phyloP scores from a whole-genome alignment of 37 sponge, comb jelly and placozoan genomes.

The Mnemiopsis leidyi region DNA sequence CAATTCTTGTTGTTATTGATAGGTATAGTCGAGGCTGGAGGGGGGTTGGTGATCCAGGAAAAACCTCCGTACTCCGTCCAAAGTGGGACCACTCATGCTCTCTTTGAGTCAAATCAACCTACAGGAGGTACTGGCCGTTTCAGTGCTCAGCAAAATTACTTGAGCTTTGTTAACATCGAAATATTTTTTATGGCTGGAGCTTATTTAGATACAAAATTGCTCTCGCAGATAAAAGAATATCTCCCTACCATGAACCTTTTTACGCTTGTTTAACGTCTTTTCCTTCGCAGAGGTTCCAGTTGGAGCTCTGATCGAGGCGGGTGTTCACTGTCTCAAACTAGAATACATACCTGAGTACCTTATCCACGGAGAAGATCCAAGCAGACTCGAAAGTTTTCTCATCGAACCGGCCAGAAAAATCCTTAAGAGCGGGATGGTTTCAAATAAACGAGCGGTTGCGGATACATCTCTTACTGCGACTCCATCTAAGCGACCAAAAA shows the following conservation, averaged over 20 bases:
- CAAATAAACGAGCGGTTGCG: neutral
- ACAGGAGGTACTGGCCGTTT: neutral
- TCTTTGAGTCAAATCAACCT: neutral
- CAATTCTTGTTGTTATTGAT: too few relatives aligned
- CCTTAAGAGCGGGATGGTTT: neutral
- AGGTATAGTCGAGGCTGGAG: constrained; percentile 12
- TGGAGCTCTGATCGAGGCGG: constrained; percentile 59
- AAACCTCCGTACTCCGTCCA: constrained; percentile 12
- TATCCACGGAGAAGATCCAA: constrained; percentile 51
- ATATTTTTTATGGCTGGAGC: too few relatives aligned
- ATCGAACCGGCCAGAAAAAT: neutral
- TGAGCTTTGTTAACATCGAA: too few relatives aligned
- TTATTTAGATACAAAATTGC: too few relatives aligned
- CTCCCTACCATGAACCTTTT: too few relatives aligned
- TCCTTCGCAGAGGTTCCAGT: constrained; percentile 45
- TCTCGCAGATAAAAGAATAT: too few relatives aligned
- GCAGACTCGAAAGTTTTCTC: neutral
- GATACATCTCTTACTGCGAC: constrained; percentile 11
- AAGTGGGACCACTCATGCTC: constrained; percentile 12
- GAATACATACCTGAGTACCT: constrained; percentile 93
- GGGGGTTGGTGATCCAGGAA: neutral
- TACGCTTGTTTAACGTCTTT: too few relatives aligned
- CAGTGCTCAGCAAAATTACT: too few relatives aligned
- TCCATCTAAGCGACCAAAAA: constrained; percentile 25
- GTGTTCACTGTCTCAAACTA: constrained; percentile 78